phyloP scores from a whole-genome alignment of 1,140 invertebrate genomes.

The Vollenhovia emeryi region DNA sequence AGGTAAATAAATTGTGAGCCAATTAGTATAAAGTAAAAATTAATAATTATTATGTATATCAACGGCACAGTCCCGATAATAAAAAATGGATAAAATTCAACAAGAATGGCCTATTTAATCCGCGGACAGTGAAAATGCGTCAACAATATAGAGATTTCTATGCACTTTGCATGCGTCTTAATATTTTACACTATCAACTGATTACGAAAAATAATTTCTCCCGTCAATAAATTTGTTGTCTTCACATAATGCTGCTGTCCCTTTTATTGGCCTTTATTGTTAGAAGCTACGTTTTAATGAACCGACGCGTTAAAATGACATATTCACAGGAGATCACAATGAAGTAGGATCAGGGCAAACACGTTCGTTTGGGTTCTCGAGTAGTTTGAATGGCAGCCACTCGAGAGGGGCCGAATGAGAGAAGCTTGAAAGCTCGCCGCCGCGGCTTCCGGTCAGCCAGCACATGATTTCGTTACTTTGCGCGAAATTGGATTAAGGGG shows the following conservation, averaged over 20 bases:
- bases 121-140: background rate
- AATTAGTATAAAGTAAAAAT: background rate
- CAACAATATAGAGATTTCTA: background rate
- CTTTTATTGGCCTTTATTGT: background rate
- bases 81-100: background rate
- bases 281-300: background rate
- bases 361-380: constrained; percentile 52
- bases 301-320: constrained; percentile 2
- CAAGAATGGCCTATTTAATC: background rate
- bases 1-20: background rate
- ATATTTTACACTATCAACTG: background rate
- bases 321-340: constrained; percentile 3
- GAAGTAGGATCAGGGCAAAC: constrained; percentile 5
- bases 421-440: constrained; percentile 58
- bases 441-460: constrained; percentile 78
- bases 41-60: background rate
- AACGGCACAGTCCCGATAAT: background rate
- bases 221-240: background rate
- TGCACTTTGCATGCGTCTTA: background rate
- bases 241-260: background rate
- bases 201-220: background rate
- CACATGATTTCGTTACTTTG: constrained; percentile 78
- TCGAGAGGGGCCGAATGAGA: constrained; percentile 58
- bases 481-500: constrained; percentile 81
- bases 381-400: constrained; percentile 62